These are phyloP conservation scores for Standfussiana lucernea DNA, from an alignment of 2,888 invertebrate genomes.

Conservation along the genomic window DNA sequence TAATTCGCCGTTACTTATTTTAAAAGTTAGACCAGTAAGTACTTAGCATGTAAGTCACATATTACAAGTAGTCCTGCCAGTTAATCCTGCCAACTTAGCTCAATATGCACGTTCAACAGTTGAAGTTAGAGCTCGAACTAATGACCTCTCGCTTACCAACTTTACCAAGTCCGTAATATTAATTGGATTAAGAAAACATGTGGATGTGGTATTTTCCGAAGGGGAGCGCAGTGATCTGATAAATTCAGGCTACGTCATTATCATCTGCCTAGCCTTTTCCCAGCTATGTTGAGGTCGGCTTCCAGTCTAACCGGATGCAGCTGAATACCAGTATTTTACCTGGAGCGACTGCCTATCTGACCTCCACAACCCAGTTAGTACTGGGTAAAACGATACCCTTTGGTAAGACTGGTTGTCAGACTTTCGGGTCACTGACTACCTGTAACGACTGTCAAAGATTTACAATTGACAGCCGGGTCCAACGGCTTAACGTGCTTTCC, in stretches of 20 bases:
- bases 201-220: background rate
- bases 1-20: background rate
- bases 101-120: constrained; percentile 1
- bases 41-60: background rate
- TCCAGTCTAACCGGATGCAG: too few species aligned
- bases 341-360: too few species aligned
- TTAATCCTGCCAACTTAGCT: constrained; percentile 10
- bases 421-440: too few species aligned
- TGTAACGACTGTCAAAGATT: too few species aligned
- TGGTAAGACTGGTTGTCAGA: too few species aligned
- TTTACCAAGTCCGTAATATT: background rate
- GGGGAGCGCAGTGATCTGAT: background rate
- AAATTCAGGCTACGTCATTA: background rate
- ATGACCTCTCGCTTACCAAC: constrained; percentile 11
- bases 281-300: too few species aligned
- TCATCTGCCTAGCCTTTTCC: too few species aligned
- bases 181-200: constrained; percentile 19
- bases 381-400: too few species aligned
- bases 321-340: too few species aligned
- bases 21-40: background rate
- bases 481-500: too few species aligned
- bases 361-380: too few species aligned
- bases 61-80: constrained; percentile 1
- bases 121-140: constrained; percentile 6
- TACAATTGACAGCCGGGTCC: too few species aligned